Evolutionary conservation across 2,797 vertebrate genomes (phyloP), one percentile per base, ranked within the genome.

Genomic region (Rhincodon typus): DNA sequence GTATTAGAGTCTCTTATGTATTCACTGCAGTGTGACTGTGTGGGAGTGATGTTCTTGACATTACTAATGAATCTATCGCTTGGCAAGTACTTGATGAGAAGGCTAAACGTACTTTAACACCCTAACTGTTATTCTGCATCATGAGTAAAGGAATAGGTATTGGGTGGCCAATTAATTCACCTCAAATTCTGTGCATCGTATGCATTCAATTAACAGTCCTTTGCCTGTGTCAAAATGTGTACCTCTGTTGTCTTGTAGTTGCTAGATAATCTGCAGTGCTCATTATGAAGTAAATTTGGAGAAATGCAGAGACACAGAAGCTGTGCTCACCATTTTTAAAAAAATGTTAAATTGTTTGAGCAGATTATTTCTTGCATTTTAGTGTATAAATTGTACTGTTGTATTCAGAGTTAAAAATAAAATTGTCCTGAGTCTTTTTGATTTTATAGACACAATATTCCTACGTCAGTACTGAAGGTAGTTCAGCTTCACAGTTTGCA

Each of bases 11-110:
- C 95, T 74, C 74, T 67, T 84, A 46, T 95, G 67, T 34, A 87
- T 95, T 90, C 82, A 91, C n/a, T 50, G 95, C 95, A 95, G 94
- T 96, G 96, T 95, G 94, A 70, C 95, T 95, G 91, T 96, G 95
- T 96, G 88, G 96, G 96, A 72, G 87, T 95, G 21, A 0, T 91
- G 96, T 95, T 96, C 94, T 53, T 96, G 96, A 97, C 96, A 96
- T 96, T 96, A 96, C 94, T 96, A 96, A 96, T 96, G 96, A 96
- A 96, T 94, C 86, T 96, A 74, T 70, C 96, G 34, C 46, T 96
- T 96, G 95, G 94, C 69, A 95, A 95, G 69, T 95, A 77, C 30
- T 95, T 77, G 94, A 95, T 95, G 94, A 95, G 77, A 95, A 95
- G 94, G 69, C 94, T 95, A 95, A 53, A 95, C 15, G 70, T n/a